These are phyloP conservation scores for Pipistrellus nathusii DNA, from an alignment of 2,797 vertebrate genomes.

Conservation along the genomic window DNA sequence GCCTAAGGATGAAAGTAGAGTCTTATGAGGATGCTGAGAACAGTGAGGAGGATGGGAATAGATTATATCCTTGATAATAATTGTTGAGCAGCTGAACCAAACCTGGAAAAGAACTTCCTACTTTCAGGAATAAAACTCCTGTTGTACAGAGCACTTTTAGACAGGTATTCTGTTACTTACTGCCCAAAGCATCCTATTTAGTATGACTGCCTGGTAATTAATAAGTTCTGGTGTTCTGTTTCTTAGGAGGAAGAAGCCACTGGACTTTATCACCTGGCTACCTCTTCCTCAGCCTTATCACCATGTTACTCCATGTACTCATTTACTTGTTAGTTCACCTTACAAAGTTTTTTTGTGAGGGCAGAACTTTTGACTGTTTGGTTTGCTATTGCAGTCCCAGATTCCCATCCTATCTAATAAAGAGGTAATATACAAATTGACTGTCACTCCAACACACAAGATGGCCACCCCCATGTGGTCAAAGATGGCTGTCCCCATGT, in stretches of 20 bases:
- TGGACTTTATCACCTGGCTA: not conserved
- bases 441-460: too few species aligned
- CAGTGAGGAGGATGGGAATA: not conserved
- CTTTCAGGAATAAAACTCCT: not conserved
- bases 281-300: not conserved
- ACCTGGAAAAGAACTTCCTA: not conserved
- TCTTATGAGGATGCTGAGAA: not conserved
- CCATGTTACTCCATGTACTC: not conserved
- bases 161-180: not conserved
- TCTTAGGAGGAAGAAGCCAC: not conserved
- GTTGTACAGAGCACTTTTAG: not conserved
- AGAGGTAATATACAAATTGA: too few species aligned
- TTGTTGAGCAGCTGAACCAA: not conserved
- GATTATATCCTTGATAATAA: not conserved
- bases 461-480: too few species aligned
- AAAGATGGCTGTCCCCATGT: too few species aligned
- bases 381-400: not conserved
- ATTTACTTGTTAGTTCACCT: not conserved
- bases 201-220: not conserved
- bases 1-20: not conserved
- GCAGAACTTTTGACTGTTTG: not conserved
- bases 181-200: not conserved
- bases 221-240: not conserved
- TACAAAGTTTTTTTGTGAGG: not conserved
- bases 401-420: not conserved